These are phyloP conservation scores for Triplophysa tibetana DNA, from an alignment of 2,113 vertebrate genomes.

Conservation along the genomic window DNA sequence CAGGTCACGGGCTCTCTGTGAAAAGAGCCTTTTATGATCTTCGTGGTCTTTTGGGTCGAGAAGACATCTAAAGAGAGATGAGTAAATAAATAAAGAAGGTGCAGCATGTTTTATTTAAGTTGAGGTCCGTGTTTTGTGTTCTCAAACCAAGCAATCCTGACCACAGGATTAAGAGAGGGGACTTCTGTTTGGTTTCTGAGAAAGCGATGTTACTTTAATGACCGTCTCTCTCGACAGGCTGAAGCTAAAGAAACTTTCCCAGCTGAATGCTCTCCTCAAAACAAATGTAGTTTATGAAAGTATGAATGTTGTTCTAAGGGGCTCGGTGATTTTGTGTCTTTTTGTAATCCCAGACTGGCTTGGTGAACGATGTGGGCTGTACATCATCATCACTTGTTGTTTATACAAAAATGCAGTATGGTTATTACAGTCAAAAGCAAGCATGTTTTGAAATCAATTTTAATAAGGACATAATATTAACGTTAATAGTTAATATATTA, in stretches of 20 bases:
- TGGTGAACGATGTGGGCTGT: too few relatives aligned
- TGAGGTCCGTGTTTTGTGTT: slow-evolving; percentile 26
- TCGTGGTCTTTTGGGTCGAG: slow-evolving; percentile 55
- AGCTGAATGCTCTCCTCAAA: slow-evolving; percentile 53
- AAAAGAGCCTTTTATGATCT: slow-evolving; percentile 52
- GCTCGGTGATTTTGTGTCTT: too few relatives aligned
- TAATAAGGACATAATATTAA: too few relatives aligned
- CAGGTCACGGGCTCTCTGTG: slow-evolving; percentile 64
- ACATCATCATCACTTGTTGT: too few relatives aligned
- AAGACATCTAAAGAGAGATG: slow-evolving; percentile 68
- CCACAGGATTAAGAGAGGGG: not conserved
- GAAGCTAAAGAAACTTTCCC: slow-evolving; percentile 39
- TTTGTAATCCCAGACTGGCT: too few relatives aligned
- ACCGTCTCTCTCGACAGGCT: slow-evolving; percentile 22
- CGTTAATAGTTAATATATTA: too few relatives aligned
- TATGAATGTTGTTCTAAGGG: too few relatives aligned
- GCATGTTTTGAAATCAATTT: too few relatives aligned
- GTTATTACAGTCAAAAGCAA: too few relatives aligned
- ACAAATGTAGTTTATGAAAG: slow-evolving; percentile 54
- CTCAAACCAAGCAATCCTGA: slow-evolving; percentile 34
- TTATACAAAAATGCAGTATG: too few relatives aligned
- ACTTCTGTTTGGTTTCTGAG: slow-evolving; percentile 21
- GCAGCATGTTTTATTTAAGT: slow-evolving; percentile 73
- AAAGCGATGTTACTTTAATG: slow-evolving; percentile 54
- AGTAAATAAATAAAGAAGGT: slow-evolving; percentile 74